A percentile compares a stretch with the other conserved stretches of the same genome.
These are phyloP conservation scores for Gnatocerus cornutus DNA, from an alignment of 2,888 invertebrate genomes.

Conservation along the genomic window DNA sequence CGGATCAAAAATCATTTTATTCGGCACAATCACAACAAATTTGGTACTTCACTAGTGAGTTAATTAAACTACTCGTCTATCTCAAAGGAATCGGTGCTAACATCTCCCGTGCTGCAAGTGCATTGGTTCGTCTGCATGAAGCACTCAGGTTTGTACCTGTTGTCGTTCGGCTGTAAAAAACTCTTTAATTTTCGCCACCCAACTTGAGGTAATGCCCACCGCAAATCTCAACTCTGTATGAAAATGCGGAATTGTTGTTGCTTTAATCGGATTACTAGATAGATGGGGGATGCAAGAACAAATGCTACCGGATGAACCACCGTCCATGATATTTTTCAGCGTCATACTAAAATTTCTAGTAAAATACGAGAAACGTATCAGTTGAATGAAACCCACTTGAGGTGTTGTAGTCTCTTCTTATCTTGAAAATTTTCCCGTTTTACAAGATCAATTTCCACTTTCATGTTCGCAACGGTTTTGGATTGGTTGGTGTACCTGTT, in stretches of 20 bases:
- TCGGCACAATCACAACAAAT: slow-evolving; percentile 15
- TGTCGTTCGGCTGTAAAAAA: slow-evolving; percentile 19
- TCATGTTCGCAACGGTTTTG: slow-evolving; percentile 45
- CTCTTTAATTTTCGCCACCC: background rate
- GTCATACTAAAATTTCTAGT: slow-evolving; percentile 19
- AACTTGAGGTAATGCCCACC: slow-evolving; percentile 7
- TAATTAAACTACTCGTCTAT: slow-evolving; percentile 32
- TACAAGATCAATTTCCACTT: slow-evolving; percentile 33
- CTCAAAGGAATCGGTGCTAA: slow-evolving; percentile 35
- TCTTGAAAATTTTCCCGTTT: slow-evolving; percentile 35
- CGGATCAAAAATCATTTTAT: too few species aligned
- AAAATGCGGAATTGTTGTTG: slow-evolving; percentile 28
- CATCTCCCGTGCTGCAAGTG: background rate
- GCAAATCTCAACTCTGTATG: slow-evolving; percentile 22
- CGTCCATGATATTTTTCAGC: slow-evolving; percentile 23
- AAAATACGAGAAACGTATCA: background rate
- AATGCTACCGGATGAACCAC: background rate
- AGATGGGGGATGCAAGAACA: background rate
- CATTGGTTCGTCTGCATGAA: slow-evolving; percentile 8
- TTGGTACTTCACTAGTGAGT: slow-evolving; percentile 9
- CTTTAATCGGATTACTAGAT: background rate
- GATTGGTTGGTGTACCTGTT: slow-evolving; percentile 42
- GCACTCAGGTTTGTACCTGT: slow-evolving; percentile 31
- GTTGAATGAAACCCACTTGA: slow-evolving; percentile 32
- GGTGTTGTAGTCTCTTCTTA: slow-evolving; percentile 36